Conservation (phyloP, 1,140 invertebrate species). For the Drosophila quadrilineata region DNA sequence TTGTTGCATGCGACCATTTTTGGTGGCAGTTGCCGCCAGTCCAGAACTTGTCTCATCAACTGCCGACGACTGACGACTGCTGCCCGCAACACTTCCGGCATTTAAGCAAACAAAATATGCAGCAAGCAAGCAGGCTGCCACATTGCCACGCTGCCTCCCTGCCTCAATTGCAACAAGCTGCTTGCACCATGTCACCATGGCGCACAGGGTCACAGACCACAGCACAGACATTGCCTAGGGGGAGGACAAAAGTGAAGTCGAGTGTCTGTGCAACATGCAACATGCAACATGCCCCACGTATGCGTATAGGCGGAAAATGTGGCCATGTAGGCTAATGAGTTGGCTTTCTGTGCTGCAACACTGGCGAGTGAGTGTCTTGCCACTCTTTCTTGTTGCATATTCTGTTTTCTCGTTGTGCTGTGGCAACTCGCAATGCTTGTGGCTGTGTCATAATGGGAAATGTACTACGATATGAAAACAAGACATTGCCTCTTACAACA, state of each 20-base stretch:
- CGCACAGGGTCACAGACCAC: background rate
- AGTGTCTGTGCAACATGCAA: slow-evolving; percentile 43
- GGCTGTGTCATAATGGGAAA: slow-evolving; percentile 47
- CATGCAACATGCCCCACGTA: slow-evolving; percentile 34
- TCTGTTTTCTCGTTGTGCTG: background rate
- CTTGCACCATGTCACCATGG: slow-evolving; percentile 2
- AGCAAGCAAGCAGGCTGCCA: slow-evolving; percentile 13
- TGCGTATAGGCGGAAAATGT: slow-evolving; percentile 75
- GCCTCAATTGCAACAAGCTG: slow-evolving; percentile 13
- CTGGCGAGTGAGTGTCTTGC: too few species aligned
- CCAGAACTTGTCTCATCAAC: background rate
- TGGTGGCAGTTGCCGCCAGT: slow-evolving; percentile 5
- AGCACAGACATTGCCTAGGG: slow-evolving; percentile 8
- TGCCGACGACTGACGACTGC: slow-evolving; percentile 2
- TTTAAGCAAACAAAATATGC: slow-evolving; percentile 77
- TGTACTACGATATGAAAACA: slow-evolving; percentile 29
- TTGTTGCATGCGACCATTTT: slow-evolving; percentile 44
- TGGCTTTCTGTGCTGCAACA: slow-evolving; percentile 41
- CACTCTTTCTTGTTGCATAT: slow-evolving; percentile 4
- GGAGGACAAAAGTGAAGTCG: background rate
- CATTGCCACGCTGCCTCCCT: too few species aligned
- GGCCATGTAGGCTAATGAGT: slow-evolving; percentile 76
- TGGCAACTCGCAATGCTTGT: slow-evolving; percentile 29
- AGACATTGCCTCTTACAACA: background rate
- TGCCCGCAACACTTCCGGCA: slow-evolving; percentile 72